A percentile compares a stretch with the other conserved stretches of the same genome.
These are phyloP conservation scores for Oryzias curvinotus DNA, from an alignment of 2,113 vertebrate genomes.

Conservation along the genomic window DNA sequence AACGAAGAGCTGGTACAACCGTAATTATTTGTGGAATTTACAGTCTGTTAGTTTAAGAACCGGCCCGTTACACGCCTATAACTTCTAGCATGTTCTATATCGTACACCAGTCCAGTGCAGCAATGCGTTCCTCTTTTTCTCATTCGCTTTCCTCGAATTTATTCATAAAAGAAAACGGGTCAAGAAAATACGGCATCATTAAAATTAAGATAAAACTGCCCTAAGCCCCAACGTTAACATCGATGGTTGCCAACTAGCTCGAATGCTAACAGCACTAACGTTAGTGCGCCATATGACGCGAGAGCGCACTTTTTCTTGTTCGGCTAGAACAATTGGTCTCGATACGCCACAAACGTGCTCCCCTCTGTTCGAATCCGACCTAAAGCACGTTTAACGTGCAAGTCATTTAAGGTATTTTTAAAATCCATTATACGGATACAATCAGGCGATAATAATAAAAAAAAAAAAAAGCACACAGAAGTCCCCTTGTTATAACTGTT, in stretches of 20 bases:
- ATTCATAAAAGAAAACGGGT: not conserved
- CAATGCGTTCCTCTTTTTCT: not conserved
- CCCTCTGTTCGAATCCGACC: not conserved
- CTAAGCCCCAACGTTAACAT: no score
- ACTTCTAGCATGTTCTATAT: slow-evolving; percentile 45
- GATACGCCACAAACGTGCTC: slow-evolving; percentile 14
- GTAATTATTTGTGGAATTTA: rapidly evolving
- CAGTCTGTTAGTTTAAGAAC: not conserved
- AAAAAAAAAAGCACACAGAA: slow-evolving; percentile 28
- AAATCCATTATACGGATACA: rapidly evolving
- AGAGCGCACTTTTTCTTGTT: slow-evolving; percentile 63
- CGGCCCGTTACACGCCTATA: not conserved
- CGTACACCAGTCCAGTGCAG: not conserved
- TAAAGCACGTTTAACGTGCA: not conserved
- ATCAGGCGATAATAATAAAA: not conserved
- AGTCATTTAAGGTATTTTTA: not conserved
- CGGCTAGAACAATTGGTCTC: slow-evolving; percentile 44
- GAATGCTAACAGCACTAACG: slow-evolving; percentile 9
- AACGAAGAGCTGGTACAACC: no score
- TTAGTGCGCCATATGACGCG: slow-evolving; percentile 58
- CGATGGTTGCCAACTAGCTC: not conserved
- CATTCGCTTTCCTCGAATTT: not conserved
- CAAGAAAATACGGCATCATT: not conserved
- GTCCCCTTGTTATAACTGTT: not conserved
- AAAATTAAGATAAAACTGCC: no score